A percentile compares a stretch with the other conserved stretches of the same genome.
These are phyloP conservation scores for Sander vitreus DNA, from an alignment of 2,113 vertebrate genomes.

Conservation along the genomic window DNA sequence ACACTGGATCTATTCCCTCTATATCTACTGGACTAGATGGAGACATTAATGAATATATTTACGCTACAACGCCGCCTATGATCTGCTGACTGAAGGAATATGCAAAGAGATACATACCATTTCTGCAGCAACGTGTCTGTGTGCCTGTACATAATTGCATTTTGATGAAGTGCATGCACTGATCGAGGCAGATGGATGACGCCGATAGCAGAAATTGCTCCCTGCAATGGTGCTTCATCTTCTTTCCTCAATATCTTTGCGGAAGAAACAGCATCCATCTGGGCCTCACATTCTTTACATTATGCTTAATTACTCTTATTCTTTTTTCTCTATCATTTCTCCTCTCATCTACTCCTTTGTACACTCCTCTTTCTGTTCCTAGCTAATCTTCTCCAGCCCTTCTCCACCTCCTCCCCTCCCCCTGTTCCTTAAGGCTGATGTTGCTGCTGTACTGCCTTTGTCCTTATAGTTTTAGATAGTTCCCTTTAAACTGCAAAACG, in stretches of 20 bases:
- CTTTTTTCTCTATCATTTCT: background rate
- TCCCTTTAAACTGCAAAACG: slow-evolving; percentile 22
- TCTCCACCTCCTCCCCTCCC: slow-evolving; percentile 7
- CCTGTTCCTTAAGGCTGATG: background rate
- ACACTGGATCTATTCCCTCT: background rate
- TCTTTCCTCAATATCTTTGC: background rate
- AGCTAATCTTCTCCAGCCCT: slow-evolving; percentile 8
- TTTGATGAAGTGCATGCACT: slow-evolving; percentile 25
- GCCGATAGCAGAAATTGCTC: background rate
- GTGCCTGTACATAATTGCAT: slow-evolving; percentile 19
- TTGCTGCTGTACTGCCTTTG: slow-evolving; percentile 10
- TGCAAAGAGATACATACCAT: slow-evolving; percentile 39
- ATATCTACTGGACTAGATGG: slow-evolving; percentile 8
- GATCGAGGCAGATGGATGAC: slow-evolving; percentile 15
- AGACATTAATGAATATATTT: slow-evolving; percentile 40
- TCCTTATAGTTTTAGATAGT: background rate
- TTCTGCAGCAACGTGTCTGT: slow-evolving; percentile 3
- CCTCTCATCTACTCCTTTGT: background rate
- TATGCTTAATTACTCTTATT: slow-evolving; percentile 20
- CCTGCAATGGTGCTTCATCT: background rate
- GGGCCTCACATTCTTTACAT: slow-evolving; percentile 19
- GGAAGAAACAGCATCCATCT: background rate
- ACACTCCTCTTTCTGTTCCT: background rate
- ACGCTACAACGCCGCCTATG: background rate
- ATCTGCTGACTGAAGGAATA: slow-evolving; percentile 55